phyloP scores from a whole-genome alignment of 2,888 invertebrate genomes.

The Lasioglossum vierecki region DNA sequence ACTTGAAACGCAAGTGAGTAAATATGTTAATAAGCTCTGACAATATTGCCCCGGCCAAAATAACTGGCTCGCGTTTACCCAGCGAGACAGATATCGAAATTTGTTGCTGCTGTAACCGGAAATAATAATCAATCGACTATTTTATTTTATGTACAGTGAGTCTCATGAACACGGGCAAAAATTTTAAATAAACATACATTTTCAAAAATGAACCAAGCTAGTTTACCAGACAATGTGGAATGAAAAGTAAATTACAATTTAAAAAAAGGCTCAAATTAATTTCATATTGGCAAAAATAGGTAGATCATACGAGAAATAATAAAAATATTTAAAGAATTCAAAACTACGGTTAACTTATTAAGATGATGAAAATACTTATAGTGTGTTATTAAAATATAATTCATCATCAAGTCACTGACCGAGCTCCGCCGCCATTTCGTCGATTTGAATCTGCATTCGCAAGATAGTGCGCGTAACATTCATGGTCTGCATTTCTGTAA shows the following conservation, averaged over 20 bases:
- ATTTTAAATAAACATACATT: too few species aligned
- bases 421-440: not conserved
- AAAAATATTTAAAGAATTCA: not conserved
- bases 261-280: not conserved
- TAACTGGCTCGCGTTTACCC: not conserved
- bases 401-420: not conserved
- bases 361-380: not conserved
- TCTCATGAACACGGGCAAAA: too few species aligned
- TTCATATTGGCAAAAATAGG: not conserved
- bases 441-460: not conserved
- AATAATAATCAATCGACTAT: not conserved
- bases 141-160: too few species aligned
- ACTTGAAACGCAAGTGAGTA: not conserved
- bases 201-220: too few species aligned
- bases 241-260: too few species aligned
- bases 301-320: not conserved
- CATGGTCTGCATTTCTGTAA: conserved; percentile 27
- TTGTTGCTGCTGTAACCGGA: not conserved
- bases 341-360: not conserved
- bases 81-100: not conserved
- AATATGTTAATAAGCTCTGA: not conserved
- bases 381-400: not conserved
- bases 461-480: not conserved
- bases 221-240: too few species aligned
- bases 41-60: not conserved